Evolutionary conservation across 2,888 invertebrate genomes (phyloP).

Genomic region (Ischnus inquisitorius): DNA sequence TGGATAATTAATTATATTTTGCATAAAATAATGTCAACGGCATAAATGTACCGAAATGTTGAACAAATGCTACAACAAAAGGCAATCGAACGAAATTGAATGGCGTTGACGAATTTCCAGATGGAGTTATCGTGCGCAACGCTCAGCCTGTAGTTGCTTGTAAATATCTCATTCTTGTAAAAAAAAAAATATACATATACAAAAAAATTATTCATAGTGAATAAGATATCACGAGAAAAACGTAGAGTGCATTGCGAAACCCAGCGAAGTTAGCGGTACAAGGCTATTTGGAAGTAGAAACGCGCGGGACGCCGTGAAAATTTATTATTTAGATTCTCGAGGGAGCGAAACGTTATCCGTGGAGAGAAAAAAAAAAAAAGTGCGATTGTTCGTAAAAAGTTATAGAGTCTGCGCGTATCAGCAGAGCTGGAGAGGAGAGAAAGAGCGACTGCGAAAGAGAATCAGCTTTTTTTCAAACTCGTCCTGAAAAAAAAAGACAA

Average conservation of each 20-base stretch:
- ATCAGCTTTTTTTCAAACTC: constrained; percentile 20
- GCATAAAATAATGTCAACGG: no score
- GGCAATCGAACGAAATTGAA: no score
- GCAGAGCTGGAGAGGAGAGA: neutral
- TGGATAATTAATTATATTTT: no score
- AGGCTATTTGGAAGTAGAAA: neutral
- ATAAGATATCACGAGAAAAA: neutral
- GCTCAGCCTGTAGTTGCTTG: no score
- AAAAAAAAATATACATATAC: neutral
- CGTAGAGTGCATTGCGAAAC: neutral
- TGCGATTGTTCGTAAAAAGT: neutral
- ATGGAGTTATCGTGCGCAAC: no score
- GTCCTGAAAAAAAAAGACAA: neutral
- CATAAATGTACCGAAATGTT: no score
- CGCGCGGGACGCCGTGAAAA: neutral
- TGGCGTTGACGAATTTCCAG: no score
- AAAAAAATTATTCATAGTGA: neutral
- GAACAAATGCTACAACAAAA: no score
- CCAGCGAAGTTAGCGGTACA: no score
- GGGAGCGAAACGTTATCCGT: neutral
- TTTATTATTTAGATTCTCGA: constrained; percentile 14
- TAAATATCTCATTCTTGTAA: no score
- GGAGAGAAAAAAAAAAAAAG: constrained; percentile 10
- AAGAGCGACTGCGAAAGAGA: neutral
- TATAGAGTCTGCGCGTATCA: neutral